Conservation (phyloP, 2,113 vertebrate genomes). For the Lagopus leucura region DNA sequence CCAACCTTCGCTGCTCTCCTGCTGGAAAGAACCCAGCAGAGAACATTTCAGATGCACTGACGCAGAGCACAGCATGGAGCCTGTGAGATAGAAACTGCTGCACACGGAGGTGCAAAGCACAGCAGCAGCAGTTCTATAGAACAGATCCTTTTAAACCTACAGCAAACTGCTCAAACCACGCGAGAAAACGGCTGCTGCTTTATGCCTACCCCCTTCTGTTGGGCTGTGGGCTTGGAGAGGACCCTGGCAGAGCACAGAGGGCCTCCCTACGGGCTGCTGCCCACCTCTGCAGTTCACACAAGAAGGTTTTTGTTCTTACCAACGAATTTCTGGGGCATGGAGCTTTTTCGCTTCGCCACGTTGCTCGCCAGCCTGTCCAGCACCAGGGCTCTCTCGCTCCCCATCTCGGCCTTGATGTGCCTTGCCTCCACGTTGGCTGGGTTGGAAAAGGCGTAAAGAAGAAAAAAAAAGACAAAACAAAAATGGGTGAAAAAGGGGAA, state of each 20-base stretch:
- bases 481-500: slow-evolving; percentile 23
- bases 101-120: background rate
- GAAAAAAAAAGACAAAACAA: background rate
- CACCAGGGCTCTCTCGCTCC: slow-evolving; percentile 90
- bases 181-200: background rate
- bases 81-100: background rate
- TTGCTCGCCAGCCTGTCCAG: slow-evolving; percentile 95
- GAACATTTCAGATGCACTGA: background rate
- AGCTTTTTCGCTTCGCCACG: slow-evolving; percentile 94
- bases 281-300: slow-evolving; percentile 27
- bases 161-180: background rate
- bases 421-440: slow-evolving; percentile 82
- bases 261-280: slow-evolving; percentile 6
- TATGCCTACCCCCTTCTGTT: background rate
- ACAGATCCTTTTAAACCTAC: background rate
- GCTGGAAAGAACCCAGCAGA: background rate
- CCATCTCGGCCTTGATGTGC: slow-evolving; percentile 87
- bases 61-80: background rate
- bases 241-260: slow-evolving; percentile 24
- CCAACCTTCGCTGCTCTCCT: background rate
- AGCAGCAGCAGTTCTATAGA: background rate
- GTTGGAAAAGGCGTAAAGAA: slow-evolving; percentile 68
- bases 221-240: slow-evolving; percentile 3
- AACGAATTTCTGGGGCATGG: slow-evolving; percentile 96
- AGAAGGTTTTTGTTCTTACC: slow-evolving; percentile 83